A percentile compares a stretch with the other conserved stretches of the same genome.
phyloP scores from a whole-genome alignment of 2,888 invertebrate genomes.

The Macaria liturata region DNA sequence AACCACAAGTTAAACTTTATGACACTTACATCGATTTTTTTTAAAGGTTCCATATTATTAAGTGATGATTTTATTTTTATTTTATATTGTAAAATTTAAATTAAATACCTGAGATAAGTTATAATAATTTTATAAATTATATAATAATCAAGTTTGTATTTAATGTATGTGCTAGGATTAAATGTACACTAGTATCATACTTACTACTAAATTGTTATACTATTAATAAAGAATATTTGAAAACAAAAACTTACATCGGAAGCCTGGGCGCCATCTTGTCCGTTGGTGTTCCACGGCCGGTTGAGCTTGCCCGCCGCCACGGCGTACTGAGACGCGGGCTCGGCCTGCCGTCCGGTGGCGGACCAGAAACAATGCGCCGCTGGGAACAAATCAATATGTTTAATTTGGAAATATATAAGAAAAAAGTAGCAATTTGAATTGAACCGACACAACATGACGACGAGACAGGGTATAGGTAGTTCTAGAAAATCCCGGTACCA shows the following conservation, averaged over 20 bases:
- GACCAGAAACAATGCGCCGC: not conserved
- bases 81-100: too few relatives aligned
- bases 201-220: too few relatives aligned
- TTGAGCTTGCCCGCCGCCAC: not conserved
- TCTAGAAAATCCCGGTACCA: not conserved
- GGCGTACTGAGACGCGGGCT: not conserved
- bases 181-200: too few relatives aligned
- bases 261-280: not conserved
- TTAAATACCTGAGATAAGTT: too few relatives aligned
- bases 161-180: too few relatives aligned
- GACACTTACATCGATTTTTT: too few relatives aligned
- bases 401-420: not conserved
- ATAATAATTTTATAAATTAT: too few relatives aligned
- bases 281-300: not conserved
- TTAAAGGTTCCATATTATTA: too few relatives aligned
- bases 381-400: not conserved
- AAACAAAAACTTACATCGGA: not conserved
- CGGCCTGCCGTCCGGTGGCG: not conserved
- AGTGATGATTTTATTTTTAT: too few relatives aligned
- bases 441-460: not conserved
- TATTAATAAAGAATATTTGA: too few relatives aligned
- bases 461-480: not conserved
- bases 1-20: too few relatives aligned
- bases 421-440: not conserved
- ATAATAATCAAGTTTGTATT: too few relatives aligned